Percentiles rank a stretch among this genome's conserved stretches.
These are phyloP conservation scores for Eutolmus rufibarbis DNA, from an alignment of 2,888 invertebrate species.

Conservation along the genomic window DNA sequence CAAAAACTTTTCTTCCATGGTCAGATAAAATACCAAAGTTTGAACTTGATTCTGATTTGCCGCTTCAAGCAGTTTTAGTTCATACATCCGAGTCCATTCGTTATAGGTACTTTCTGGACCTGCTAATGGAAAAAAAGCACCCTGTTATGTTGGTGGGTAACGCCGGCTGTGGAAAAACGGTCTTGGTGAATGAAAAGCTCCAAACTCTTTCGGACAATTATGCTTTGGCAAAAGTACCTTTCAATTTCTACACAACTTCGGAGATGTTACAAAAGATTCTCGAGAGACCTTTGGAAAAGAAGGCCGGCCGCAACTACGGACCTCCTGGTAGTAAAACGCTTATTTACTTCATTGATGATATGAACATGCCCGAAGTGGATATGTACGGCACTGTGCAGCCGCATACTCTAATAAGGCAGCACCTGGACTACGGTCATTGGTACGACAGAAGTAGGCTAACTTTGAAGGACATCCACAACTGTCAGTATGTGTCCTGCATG, in stretches of 20 bases:
- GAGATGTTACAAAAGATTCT: slow-evolving; percentile 92
- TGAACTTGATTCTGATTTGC: slow-evolving; percentile 89
- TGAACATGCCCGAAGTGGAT: slow-evolving; percentile 96
- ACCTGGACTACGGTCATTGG: slow-evolving; percentile 96
- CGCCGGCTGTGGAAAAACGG: slow-evolving; percentile 94
- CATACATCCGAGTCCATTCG: slow-evolving; percentile 93
- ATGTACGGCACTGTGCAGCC: slow-evolving; percentile 95
- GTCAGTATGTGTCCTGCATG: slow-evolving; percentile 97
- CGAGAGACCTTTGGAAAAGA: slow-evolving; percentile 95
- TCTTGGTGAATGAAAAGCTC: slow-evolving; percentile 76
- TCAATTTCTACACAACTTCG: slow-evolving; percentile 95
- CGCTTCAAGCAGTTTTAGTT: slow-evolving; percentile 90
- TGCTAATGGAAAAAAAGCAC: slow-evolving; percentile 85
- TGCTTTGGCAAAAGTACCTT: slow-evolving; percentile 89
- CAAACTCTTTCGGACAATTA: slow-evolving; percentile 81
- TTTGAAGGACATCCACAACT: slow-evolving; percentile 94
- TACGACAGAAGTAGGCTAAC: slow-evolving; percentile 86
- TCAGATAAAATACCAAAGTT: slow-evolving; percentile 88
- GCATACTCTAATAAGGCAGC: slow-evolving; percentile 93
- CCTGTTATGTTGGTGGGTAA: slow-evolving; percentile 95
- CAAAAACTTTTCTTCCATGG: slow-evolving; percentile 90
- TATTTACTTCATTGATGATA: slow-evolving; percentile 95
- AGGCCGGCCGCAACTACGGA: slow-evolving; percentile 93
- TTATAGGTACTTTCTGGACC: slow-evolving; percentile 86
- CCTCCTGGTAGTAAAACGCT: slow-evolving; percentile 94